Conservation (phyloP, 2,888 invertebrate species). For the Trachelus troglodyta region DNA sequence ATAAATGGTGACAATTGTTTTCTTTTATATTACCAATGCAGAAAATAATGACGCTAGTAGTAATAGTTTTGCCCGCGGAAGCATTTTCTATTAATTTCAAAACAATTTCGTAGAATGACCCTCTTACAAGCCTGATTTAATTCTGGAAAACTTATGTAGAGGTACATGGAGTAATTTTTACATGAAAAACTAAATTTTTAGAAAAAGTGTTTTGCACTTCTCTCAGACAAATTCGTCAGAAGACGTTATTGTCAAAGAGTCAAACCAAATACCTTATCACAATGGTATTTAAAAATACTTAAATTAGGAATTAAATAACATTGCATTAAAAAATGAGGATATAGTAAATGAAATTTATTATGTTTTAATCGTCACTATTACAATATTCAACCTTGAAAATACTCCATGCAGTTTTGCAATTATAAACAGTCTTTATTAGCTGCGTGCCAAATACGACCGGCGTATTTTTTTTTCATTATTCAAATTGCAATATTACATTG, state of each 20-base stretch:
- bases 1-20: not conserved
- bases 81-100: not conserved
- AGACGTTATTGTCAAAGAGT: no score
- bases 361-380: conserved; percentile 19
- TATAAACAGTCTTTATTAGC: conserved; percentile 28
- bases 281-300: not conserved
- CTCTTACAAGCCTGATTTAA: no score
- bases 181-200: not conserved
- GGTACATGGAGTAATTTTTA: no score
- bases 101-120: no score
- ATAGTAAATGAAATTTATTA: conserved; percentile 34
- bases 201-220: not conserved
- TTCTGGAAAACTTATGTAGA: no score
- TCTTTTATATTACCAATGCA: not conserved
- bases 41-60: not conserved
- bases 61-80: not conserved
- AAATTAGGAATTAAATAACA: not conserved
- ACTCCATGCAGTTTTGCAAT: conserved; percentile 25
- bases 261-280: not conserved
- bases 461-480: not conserved
- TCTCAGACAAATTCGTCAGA: no score
- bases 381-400: conserved; percentile 30
- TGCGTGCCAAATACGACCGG: not conserved
- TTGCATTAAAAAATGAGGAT: not conserved
- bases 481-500: not conserved